Evolutionary conservation across 2,113 vertebrate genomes (phyloP), one percentile per base, ranked within the genome.

Genomic region (Pristiophorus japonicus): DNA sequence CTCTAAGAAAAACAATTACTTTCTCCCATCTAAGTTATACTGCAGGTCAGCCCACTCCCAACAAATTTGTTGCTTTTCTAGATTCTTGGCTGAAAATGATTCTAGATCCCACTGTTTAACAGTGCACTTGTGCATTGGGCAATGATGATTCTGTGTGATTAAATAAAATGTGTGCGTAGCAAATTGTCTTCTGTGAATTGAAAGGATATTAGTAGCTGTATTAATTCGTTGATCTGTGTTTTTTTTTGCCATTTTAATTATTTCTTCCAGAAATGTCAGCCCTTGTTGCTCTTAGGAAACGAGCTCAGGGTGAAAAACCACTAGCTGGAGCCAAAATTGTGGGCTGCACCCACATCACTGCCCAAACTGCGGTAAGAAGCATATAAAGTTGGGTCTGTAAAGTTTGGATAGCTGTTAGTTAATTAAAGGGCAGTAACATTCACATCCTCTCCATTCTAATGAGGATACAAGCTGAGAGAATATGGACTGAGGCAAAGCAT

Each of bases 261-360:
- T 59, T 90, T 97, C 92, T 96, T 97, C 96, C 98, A 99, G 99
- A 99, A 97, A 99, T 99, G 99, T 99, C 98, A 96, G 99, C 99
- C 96, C 98, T 99, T 96, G 99, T 99, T 97, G 99, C 99, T 59
- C 97, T 99, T 97, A 98, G 99, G 97, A 99, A 99, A 98, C 97
- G 99, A 97, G 99, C 99, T 94, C 99, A 99, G 97, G 99, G 99
- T 63, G 99, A 99, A 97, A 99, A 99, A 95, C 99, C 99, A 78
- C 97, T 99, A 96, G 98, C 99, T 59, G 99, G 99, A 97, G 99
- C 99, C 34, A 99, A 99, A 97, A 99, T 99, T 38, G 99, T 99
- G 42, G 99, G 99, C 96, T 99, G 99, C 51, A 99, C 99, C 95
- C 99, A 99, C 97, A 99, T 99, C 96, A 99, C 99, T 24, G 99